phyloP scores from a whole-genome alignment of 2,797 vertebrate genomes.

The Tympanoctomys barrerae region DNA sequence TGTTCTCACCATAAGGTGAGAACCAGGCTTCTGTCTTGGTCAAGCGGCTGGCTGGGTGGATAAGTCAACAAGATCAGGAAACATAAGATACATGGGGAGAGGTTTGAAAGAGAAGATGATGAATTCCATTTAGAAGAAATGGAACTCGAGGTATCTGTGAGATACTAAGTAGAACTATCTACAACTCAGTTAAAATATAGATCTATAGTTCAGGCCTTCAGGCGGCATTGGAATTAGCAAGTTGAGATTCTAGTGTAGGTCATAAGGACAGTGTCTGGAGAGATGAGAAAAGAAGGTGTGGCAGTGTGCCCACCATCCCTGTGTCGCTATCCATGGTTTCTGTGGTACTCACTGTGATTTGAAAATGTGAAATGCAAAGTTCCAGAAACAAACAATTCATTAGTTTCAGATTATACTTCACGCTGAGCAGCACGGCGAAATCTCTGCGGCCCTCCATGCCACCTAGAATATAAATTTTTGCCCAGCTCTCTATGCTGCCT shows the following conservation, averaged over 20 bases:
- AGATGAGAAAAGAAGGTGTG: background rate
- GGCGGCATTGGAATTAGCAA: background rate
- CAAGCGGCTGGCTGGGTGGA: background rate
- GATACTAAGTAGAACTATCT: background rate
- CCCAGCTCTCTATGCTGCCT: background rate
- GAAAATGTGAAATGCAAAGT: background rate
- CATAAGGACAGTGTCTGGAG: background rate
- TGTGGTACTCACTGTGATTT: background rate
- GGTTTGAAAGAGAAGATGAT: background rate
- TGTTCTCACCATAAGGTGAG: background rate
- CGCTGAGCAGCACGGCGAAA: background rate
- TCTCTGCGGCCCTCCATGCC: background rate
- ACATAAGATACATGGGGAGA: background rate
- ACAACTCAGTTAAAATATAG: background rate
- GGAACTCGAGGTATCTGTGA: background rate
- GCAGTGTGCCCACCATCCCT: too few species aligned
- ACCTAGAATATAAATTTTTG: background rate
- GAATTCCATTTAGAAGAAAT: background rate
- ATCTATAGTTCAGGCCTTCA: background rate
- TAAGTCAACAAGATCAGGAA: background rate
- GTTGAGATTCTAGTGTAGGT: background rate
- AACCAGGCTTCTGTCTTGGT: background rate
- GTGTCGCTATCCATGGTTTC: background rate
- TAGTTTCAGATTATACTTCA: background rate
- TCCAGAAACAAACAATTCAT: background rate